Conservation (phyloP, 2,888 invertebrate genomes). For the Odontomyia ornata region DNA sequence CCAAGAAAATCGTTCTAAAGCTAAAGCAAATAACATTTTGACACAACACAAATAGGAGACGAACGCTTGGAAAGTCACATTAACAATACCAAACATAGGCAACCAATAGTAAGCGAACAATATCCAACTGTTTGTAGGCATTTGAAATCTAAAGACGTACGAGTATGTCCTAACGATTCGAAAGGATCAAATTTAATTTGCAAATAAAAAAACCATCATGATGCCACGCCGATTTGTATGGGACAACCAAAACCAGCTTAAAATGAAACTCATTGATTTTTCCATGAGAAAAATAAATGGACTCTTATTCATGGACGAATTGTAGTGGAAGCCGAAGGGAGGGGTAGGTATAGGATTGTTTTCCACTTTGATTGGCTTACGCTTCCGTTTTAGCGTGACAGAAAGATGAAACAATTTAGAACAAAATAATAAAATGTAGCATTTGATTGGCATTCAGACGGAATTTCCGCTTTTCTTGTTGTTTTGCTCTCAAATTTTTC, state of each 20-base stretch:
- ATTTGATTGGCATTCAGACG: slow-evolving; percentile 22
- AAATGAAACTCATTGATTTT: neutral
- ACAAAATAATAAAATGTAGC: slow-evolving; percentile 18
- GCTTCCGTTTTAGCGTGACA: neutral
- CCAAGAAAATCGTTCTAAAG: neutral
- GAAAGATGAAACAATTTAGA: slow-evolving; percentile 13
- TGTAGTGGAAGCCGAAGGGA: neutral
- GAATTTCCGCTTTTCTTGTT: slow-evolving; percentile 15
- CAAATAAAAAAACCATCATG: too few relatives aligned
- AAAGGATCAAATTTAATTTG: neutral
- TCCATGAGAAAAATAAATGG: neutral
- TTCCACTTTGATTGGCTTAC: neutral
- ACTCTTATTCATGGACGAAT: neutral
- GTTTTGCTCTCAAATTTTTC: neutral
- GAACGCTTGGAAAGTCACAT: neutral
- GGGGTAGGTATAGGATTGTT: neutral
- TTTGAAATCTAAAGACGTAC: neutral
- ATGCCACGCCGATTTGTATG: neutral
- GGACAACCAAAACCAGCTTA: neutral
- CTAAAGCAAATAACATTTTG: slow-evolving; percentile 11
- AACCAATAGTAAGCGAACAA: neutral
- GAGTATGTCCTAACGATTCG: too few relatives aligned
- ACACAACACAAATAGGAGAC: neutral
- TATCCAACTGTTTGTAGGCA: neutral
- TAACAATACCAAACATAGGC: neutral